Evolutionary conservation across 2,888 invertebrate genomes (phyloP), one percentile per base, ranked within the genome.

Genomic region (Scaptomyza polygonia): DNA sequence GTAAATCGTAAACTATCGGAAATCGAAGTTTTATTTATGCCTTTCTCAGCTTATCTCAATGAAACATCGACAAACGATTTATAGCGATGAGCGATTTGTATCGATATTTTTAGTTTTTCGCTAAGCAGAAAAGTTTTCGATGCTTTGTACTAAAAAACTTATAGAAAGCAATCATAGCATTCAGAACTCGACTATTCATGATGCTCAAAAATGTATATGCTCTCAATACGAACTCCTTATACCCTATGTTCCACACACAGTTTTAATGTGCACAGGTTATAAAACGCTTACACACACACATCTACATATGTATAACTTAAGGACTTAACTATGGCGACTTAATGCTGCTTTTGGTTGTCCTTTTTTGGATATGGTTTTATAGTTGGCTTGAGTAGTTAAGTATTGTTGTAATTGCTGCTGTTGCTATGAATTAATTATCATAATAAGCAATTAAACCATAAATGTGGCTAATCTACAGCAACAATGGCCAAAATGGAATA

Each of bases 381-480:
- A 73, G 73, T 42, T 42, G 36, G 59, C 61, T 45, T 44, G 39
- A 61, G 51, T 77, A 59, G 72, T 71, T 64, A 53, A 68, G 65
- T 75, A 61, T 56, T 52, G 61, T 40, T 62, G 42, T 53, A 57
- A 36, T 56, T 62, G 52, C 51, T 47, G 32, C 62, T 57, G 67
- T 54, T 32, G 51, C 52, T 70, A 73, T 85, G 77, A 77, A 87
- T 81, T 79, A 79, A 79, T 87, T 83, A 85, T 79, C 77, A 54
- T 79, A 83, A 83, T 81, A 75, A 83, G 74, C 79, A 73, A 75
- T 74, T 76, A 77, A 61, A 61, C 45, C 34, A 21, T 32, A 32
- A 48, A 48, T 32, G 21, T 14, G 34, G 52, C 51, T 51, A 36
- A 30, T 42, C 9, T 29, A 40, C n/a, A 16, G 27, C 32, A 27